phyloP scores from a whole-genome alignment of 2,113 vertebrate genomes.

The Saguinus midas region DNA sequence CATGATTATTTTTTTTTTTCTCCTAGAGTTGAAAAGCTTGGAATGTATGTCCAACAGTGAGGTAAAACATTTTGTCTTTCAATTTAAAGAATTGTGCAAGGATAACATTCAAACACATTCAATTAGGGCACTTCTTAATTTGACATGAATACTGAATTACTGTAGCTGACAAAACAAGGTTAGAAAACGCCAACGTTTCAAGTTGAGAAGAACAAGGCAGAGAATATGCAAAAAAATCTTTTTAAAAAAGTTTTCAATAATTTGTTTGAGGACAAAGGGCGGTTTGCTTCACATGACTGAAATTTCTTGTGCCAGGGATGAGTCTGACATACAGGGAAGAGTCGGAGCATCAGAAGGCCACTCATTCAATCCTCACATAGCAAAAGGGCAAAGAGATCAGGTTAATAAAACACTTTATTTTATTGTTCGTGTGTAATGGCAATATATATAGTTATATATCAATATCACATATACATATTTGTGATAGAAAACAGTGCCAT shows the following conservation, averaged over 20 bases:
- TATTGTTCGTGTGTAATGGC: constrained; percentile 54
- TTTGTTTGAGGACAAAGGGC: constrained; percentile 61
- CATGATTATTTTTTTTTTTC: constrained; percentile 88
- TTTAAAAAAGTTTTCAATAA: constrained; percentile 69
- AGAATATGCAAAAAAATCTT: constrained; percentile 78
- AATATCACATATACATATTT: constrained; percentile 61
- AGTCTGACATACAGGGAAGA: background rate
- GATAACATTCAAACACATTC: constrained; percentile 92
- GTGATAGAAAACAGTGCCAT: constrained; percentile 31
- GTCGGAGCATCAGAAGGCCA: constrained; percentile 45
- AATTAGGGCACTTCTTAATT: constrained; percentile 86
- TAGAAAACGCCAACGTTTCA: constrained; percentile 83
- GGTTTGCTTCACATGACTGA: constrained; percentile 47
- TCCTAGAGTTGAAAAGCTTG: constrained; percentile 93
- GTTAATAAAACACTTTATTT: constrained; percentile 34
- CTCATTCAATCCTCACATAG: constrained; percentile 17
- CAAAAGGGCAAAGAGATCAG: background rate
- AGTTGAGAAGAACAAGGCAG: constrained; percentile 84
- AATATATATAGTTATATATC: constrained; percentile 47
- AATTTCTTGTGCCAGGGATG: constrained; percentile 43
- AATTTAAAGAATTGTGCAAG: constrained; percentile 94
- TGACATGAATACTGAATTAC: constrained; percentile 85
- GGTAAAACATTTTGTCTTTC: constrained; percentile 92
- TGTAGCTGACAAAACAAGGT: constrained; percentile 81
- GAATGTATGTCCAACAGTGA: constrained; percentile 98